A percentile compares a stretch with the other conserved stretches of the same genome.
Evolutionary conservation across 2,888 invertebrate species (phyloP).

Genomic region (Ophioninae sp.): DNA sequence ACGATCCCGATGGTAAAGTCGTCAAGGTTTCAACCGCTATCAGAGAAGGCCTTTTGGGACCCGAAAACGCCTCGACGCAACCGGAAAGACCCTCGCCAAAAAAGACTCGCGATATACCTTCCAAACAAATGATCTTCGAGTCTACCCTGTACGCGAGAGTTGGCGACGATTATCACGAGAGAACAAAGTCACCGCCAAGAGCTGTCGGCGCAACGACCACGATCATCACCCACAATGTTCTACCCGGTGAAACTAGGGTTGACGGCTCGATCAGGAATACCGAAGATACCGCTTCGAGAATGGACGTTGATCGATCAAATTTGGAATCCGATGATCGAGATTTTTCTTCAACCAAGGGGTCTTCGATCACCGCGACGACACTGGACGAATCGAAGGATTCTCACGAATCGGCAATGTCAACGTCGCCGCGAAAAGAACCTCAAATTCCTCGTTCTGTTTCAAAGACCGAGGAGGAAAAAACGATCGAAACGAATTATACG

Average conservation of each 20-base stretch:
- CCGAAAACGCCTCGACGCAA: not conserved
- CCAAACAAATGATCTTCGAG: conserved; percentile 71
- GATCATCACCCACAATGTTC: conserved; percentile 71
- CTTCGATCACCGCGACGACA: conserved; percentile 26
- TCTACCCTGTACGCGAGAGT: conserved; percentile 69
- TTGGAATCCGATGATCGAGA: conserved; percentile 10
- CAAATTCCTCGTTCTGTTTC: conserved; percentile 23
- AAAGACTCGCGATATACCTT: conserved; percentile 68
- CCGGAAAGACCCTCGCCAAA: conserved; percentile 65
- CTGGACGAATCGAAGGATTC: conserved; percentile 31
- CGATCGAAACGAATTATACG: conserved; percentile 58
- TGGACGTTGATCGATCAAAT: conserved; percentile 5
- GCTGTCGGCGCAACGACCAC: conserved; percentile 75
- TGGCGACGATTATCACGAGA: conserved; percentile 50
- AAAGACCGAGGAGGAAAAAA: conserved; percentile 11
- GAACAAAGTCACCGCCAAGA: conserved; percentile 61
- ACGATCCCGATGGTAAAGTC: conserved; percentile 88
- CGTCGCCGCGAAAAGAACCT: conserved; percentile 55
- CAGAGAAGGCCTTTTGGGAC: conserved; percentile 85
- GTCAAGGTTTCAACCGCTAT: conserved; percentile 91
- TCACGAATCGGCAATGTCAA: conserved; percentile 12
- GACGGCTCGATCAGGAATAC: conserved; percentile 34
- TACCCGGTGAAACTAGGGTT: conserved; percentile 52
- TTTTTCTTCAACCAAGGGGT: conserved; percentile 31
- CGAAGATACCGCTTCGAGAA: not conserved